Evolutionary conservation across 2,113 vertebrate species (phyloP), one percentile per base, ranked within the genome.

Genomic region (Beaufortia kweichowensis): DNA sequence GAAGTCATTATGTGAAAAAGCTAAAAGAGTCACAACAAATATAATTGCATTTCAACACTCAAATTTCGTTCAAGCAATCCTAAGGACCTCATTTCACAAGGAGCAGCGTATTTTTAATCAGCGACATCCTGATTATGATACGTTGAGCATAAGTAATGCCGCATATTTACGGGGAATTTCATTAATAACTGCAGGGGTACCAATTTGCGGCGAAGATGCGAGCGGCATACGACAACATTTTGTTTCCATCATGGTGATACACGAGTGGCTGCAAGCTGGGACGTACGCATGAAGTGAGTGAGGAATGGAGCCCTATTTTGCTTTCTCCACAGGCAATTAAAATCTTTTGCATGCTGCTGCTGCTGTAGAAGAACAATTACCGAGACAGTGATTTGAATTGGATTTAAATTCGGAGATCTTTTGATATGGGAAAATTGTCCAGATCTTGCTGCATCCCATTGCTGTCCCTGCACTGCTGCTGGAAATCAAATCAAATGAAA

Each of bases 111-210:
- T 84, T 87, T 63, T 85, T 90, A 87, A 90, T 90, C 85, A 87
- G 82, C 77, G 12, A 23, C 26, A 68, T 85, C 85, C 85, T 89
- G 86, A 88, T 89, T 86, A 81, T 86, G 84, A 89, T 88, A 86
- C 83, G 85, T 82, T 76, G 79, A 79, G 77, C 79, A 64, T 74
- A 6, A 53, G 75, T 84, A 87, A 85, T 81, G 71, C 78, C 19
- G 17, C n/a, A 71, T 79, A 81, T 84, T 84, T 86, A 77, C 67
- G 81, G 81, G 62, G 83, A 67, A 71, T 85, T 83, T 87, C 79
- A 76, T 85, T 85, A 84, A 86, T 81, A 84, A 84, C 82, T 59
- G 71, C 19, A 11, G 78, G 77, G 75, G 70, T 77, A 84, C 83
- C 70, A 80, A 81, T 73, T 81, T 82, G 77, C 62, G 83, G 64